Evolutionary conservation across 2,888 invertebrate genomes (phyloP).

Genomic region (Lingula anatina): DNA sequence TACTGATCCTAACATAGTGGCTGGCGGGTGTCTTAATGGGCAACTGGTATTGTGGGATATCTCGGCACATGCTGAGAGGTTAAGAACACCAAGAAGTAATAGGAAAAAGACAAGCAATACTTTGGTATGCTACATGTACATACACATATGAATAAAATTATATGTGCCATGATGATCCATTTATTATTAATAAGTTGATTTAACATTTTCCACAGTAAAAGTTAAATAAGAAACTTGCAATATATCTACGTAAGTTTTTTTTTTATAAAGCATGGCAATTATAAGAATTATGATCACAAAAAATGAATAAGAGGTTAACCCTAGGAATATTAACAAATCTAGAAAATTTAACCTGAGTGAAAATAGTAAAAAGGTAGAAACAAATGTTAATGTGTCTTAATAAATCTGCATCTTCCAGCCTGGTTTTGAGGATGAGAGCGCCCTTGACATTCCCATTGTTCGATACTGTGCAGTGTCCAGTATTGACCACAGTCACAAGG

Average conservation of each 20-base stretch:
- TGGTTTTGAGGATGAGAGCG: conserved; percentile 51
- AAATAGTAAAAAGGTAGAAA: background rate
- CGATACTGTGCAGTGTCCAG: conserved; percentile 51
- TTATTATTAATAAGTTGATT: background rate
- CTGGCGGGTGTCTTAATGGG: conserved; percentile 52
- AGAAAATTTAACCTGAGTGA: background rate
- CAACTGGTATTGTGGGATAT: conserved; percentile 54
- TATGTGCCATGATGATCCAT: background rate
- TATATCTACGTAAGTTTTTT: too few relatives aligned
- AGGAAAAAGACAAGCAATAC: conserved; percentile 35
- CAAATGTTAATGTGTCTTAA: background rate
- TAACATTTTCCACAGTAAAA: too few relatives aligned
- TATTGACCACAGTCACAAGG: conserved; percentile 49
- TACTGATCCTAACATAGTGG: conserved; percentile 47
- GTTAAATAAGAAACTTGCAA: too few relatives aligned
- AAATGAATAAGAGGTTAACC: too few relatives aligned
- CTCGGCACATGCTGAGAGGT: conserved; percentile 40
- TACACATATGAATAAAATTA: background rate
- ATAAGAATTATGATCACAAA: too few relatives aligned
- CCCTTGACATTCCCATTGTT: conserved; percentile 46
- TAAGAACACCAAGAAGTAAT: conserved; percentile 40
- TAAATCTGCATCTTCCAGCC: conserved; percentile 24
- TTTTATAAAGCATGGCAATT: too few relatives aligned
- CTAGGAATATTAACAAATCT: too few relatives aligned
- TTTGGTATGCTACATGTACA: conserved; percentile 23